phyloP scores from a whole-genome alignment of 1,140 invertebrate genomes.

The Drosophila burlai region DNA sequence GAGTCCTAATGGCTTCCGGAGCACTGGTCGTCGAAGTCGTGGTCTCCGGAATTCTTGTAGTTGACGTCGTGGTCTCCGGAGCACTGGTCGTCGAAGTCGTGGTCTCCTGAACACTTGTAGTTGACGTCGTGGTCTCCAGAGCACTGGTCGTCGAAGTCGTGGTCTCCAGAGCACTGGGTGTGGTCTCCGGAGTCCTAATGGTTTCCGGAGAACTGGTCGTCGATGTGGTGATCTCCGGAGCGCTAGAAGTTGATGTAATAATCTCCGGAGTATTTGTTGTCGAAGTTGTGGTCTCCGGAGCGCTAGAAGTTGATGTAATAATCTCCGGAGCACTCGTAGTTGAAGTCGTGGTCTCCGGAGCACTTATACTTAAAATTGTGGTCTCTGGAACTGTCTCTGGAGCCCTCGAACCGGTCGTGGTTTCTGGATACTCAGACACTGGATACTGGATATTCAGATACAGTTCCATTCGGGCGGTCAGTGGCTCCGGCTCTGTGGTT shows the following conservation, averaged over 20 bases:
- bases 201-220: constrained; percentile 10
- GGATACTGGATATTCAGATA: not conserved
- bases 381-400: not conserved
- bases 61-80: not conserved
- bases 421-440: not conserved
- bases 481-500: constrained; percentile 3
- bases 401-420: not conserved
- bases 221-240: not conserved
- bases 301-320: not conserved
- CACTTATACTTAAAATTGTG: not conserved
- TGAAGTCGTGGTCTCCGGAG: constrained; percentile 17
- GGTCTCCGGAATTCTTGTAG: constrained; percentile 9
- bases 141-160: not conserved
- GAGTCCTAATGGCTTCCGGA: no score
- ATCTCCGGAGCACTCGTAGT: constrained; percentile 5
- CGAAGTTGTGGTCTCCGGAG: not conserved
- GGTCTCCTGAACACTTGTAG: constrained; percentile 5
- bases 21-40: constrained; percentile 8
- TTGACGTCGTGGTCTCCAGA: not conserved
- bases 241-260: constrained; percentile 7
- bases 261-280: constrained; percentile 9
- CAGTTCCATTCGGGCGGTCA: not conserved
- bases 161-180: constrained; percentile 2
- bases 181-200: constrained; percentile 4
- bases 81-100: constrained; percentile 8